These are phyloP conservation scores for Syngnathus acus DNA, from an alignment of 2,797 vertebrate genomes.

Conservation along the genomic window DNA sequence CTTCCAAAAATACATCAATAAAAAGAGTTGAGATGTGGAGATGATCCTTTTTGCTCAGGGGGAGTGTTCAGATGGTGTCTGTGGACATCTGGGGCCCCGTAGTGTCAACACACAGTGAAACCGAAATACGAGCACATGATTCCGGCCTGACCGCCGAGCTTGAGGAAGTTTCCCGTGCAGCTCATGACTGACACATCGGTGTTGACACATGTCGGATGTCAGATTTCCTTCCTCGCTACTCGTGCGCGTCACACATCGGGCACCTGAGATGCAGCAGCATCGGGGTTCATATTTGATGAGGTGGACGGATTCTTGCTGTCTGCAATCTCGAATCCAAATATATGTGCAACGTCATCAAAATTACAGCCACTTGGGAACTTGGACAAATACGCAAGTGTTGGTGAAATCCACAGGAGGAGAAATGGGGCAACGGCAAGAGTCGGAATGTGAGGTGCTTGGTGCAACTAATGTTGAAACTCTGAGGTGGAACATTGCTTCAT, in stretches of 20 bases:
- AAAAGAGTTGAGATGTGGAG: not conserved
- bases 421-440: not conserved
- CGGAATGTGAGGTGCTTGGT: conserved; percentile 1
- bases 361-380: too few relatives aligned
- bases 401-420: not conserved
- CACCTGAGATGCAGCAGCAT: not conserved
- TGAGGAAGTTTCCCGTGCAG: not conserved
- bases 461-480: conserved; percentile 1
- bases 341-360: too few relatives aligned
- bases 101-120: not conserved
- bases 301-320: too few relatives aligned
- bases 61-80: not conserved
- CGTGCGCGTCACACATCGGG: not conserved
- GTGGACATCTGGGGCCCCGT: not conserved
- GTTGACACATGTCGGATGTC: not conserved
- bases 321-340: too few relatives aligned
- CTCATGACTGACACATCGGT: not conserved
- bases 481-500: not conserved
- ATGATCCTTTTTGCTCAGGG: too few relatives aligned
- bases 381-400: too few relatives aligned
- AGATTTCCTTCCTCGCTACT: not conserved
- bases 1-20: not conserved
- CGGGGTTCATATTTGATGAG: too few relatives aligned
- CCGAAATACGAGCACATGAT: not conserved
- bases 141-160: not conserved